phyloP scores from a whole-genome alignment of 2,888 invertebrate genomes.

The Cinara cedri region DNA sequence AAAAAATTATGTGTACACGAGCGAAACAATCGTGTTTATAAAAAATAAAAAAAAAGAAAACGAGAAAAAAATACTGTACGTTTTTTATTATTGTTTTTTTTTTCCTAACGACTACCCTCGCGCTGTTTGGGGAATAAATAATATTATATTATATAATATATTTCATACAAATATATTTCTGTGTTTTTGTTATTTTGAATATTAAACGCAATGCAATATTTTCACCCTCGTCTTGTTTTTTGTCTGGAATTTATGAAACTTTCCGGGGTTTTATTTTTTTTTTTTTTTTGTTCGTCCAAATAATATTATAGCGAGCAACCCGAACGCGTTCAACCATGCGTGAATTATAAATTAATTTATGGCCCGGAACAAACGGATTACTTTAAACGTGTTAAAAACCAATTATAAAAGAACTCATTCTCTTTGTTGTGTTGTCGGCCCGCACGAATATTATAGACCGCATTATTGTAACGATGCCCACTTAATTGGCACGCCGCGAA shows the following conservation, averaged over 20 bases:
- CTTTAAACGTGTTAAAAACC: conserved; percentile 4
- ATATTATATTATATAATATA: conserved; percentile 10
- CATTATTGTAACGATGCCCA: too few relatives aligned
- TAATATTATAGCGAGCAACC: not conserved
- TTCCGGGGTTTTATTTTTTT: too few relatives aligned
- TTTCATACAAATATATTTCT: not conserved
- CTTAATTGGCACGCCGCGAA: too few relatives aligned
- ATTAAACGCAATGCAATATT: not conserved
- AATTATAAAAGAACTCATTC: not conserved
- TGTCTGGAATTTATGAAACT: conserved; percentile 17
- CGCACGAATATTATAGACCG: too few relatives aligned
- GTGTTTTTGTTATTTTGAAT: not conserved
- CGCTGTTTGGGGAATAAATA: conserved; percentile 25
- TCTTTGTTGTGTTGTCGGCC: too few relatives aligned
- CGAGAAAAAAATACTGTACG: conserved; percentile 2
- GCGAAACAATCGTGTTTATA: conserved; percentile 1
- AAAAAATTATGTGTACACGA: not conserved
- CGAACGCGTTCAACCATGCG: not conserved
- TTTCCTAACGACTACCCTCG: conserved; percentile 14
- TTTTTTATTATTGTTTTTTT: conserved; percentile 18
- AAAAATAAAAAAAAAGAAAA: not conserved
- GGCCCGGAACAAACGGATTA: not conserved
- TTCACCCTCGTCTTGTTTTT: not conserved
- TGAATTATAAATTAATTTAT: conserved; percentile 27
- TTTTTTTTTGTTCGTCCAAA: too few relatives aligned